Conservation (phyloP, 2,797 vertebrate species). For the Podarcis siculus region DNA sequence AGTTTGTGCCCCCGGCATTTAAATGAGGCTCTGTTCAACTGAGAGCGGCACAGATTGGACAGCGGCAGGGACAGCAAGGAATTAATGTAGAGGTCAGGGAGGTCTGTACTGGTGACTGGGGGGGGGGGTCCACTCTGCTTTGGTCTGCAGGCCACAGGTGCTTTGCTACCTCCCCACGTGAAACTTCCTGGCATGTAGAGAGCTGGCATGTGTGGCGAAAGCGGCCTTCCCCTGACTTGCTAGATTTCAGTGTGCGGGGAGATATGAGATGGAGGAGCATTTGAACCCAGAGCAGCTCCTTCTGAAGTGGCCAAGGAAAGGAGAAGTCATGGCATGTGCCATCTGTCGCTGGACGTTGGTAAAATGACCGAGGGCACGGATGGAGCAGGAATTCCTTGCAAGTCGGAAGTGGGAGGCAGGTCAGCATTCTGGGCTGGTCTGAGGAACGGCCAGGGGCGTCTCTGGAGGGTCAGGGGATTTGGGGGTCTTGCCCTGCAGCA, state of each 20-base stretch:
- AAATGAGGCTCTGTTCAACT: not conserved
- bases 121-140: not conserved
- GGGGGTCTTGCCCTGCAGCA: no score
- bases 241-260: not conserved
- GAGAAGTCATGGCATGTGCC: not conserved
- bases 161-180: no score
- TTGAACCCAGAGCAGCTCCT: not conserved
- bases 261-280: not conserved
- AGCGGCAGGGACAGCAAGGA: not conserved
- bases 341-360: not conserved
- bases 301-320: not conserved
- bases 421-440: not conserved
- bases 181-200: not conserved
- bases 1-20: not conserved
- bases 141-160: not conserved
- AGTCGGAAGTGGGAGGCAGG: not conserved
- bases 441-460: no score
- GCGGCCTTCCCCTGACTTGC: not conserved
- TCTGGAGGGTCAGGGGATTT: no score
- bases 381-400: not conserved
- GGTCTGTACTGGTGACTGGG: not conserved
- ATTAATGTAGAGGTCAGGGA: not conserved
- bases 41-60: not conserved
- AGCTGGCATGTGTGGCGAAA: not conserved
- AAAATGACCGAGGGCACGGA: not conserved